Evolutionary conservation across 2,888 invertebrate species (phyloP).

Genomic region (Tetrapedia diversipes): DNA sequence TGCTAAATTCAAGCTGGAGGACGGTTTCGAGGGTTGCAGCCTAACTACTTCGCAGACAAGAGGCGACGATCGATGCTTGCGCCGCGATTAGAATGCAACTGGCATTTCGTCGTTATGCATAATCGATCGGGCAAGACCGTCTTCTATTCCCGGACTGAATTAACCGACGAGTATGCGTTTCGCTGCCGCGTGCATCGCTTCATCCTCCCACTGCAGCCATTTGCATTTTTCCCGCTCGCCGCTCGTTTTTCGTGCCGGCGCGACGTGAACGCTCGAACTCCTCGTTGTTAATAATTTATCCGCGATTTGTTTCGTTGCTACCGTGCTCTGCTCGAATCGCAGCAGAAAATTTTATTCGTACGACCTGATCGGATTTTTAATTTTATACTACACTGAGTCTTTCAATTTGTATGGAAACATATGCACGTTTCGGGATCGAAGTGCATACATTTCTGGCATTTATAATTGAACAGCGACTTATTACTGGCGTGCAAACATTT

Average conservation of each 20-base stretch:
- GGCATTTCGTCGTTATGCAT: conserved; percentile 53
- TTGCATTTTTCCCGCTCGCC: neutral
- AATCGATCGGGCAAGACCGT: conserved; percentile 52
- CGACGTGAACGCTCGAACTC: too few species aligned
- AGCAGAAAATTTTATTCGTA: too few species aligned
- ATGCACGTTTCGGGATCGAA: too few species aligned
- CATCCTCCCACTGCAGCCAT: neutral
- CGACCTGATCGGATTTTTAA: too few species aligned
- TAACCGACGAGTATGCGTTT: conserved; percentile 20
- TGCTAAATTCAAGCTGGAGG: neutral
- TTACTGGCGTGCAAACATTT: too few species aligned
- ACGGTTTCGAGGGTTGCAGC: neutral
- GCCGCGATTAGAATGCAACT: conserved; percentile 51
- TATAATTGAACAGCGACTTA: too few species aligned
- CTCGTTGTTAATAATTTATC: too few species aligned
- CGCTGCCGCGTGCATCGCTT: conserved; percentile 6
- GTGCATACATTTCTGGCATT: too few species aligned
- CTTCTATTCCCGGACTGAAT: conserved; percentile 45
- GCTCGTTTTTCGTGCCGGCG: neutral
- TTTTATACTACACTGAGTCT: too few species aligned
- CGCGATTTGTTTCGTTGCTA: too few species aligned
- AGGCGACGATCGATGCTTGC: conserved; percentile 28
- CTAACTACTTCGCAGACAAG: conserved; percentile 17
- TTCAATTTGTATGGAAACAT: too few species aligned
- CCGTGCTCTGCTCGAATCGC: too few species aligned